Evolutionary conservation across 2,113 vertebrate species (phyloP).

Genomic region (Rhagologus leucostigma): DNA sequence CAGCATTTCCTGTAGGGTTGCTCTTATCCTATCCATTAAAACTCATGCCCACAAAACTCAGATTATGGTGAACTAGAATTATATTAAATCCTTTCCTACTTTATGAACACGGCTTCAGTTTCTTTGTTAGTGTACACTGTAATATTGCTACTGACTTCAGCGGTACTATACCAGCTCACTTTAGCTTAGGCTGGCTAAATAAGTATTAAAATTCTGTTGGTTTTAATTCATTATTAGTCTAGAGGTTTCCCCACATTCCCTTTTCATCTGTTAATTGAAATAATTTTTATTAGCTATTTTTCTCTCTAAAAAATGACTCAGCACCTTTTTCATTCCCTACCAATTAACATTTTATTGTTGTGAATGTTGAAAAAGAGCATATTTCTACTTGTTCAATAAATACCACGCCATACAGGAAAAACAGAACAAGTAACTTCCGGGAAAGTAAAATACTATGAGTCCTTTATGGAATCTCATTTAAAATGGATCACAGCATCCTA

Average conservation of each 20-base stretch:
- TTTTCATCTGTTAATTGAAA: conserved; percentile 57
- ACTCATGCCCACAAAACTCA: neutral
- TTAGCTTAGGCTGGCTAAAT: neutral
- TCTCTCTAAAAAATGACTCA: conserved; percentile 34
- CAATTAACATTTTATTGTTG: conserved; percentile 42
- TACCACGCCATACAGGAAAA: neutral
- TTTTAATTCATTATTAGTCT: conserved; percentile 24
- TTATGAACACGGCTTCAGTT: neutral
- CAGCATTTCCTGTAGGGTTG: neutral
- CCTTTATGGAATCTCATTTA: conserved; percentile 6
- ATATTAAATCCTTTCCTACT: neutral
- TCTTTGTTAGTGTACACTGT: neutral
- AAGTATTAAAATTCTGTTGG: conserved; percentile 18
- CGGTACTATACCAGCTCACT: neutral
- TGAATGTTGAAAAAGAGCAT: conserved; percentile 48
- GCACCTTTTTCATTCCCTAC: conserved; percentile 33
- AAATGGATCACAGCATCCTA: conserved; percentile 25
- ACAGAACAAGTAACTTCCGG: conserved; percentile 22
- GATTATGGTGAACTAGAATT: neutral
- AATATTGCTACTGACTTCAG: neutral
- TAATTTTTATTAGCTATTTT: conserved; percentile 55
- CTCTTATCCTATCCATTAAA: neutral
- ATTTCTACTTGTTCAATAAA: conserved; percentile 31
- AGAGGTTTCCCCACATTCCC: conserved; percentile 50
- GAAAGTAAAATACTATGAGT: neutral